Evolutionary conservation across 2,113 vertebrate genomes (phyloP).

Genomic region (Chitala chitala): DNA sequence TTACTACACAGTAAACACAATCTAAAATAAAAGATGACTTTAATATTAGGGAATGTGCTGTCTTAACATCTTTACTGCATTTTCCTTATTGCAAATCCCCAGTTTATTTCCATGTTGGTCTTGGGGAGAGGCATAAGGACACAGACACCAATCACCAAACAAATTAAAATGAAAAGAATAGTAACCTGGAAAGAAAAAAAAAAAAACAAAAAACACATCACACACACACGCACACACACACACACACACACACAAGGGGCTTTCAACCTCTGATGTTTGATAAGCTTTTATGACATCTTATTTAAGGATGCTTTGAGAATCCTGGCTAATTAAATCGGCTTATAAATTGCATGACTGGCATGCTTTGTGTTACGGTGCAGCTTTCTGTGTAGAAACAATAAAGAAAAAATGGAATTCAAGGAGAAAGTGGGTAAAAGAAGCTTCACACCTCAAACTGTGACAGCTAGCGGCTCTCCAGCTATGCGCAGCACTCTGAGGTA

Average conservation of each 20-base stretch:
- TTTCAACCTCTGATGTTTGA: slow-evolving; percentile 46
- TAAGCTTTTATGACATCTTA: slow-evolving; percentile 47
- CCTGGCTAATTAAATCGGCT: slow-evolving; percentile 56
- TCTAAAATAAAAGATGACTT: neutral
- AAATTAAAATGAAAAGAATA: slow-evolving; percentile 29
- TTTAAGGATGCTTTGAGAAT: slow-evolving; percentile 43
- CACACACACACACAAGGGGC: slow-evolving; percentile 44
- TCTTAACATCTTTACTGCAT: neutral
- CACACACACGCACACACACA: slow-evolving; percentile 39
- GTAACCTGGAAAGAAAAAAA: slow-evolving; percentile 36
- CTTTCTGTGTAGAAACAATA: slow-evolving; percentile 13
- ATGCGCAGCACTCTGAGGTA: too few species aligned
- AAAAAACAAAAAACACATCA: slow-evolving; percentile 34
- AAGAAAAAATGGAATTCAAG: neutral
- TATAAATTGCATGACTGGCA: slow-evolving; percentile 37
- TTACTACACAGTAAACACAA: neutral
- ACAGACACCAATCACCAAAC: slow-evolving; percentile 29
- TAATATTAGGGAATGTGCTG: neutral
- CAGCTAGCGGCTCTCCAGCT: too few species aligned
- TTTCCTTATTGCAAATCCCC: slow-evolving; percentile 42
- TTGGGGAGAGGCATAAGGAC: slow-evolving; percentile 46
- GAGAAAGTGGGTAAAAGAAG: neutral
- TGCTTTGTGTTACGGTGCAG: slow-evolving; percentile 37
- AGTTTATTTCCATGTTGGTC: slow-evolving; percentile 39
- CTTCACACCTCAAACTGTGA: too few species aligned